A percentile compares a stretch with the other conserved stretches of the same genome.
Conservation (phyloP, 1,140 invertebrate species). For the Drosophila bocqueti region DNA sequence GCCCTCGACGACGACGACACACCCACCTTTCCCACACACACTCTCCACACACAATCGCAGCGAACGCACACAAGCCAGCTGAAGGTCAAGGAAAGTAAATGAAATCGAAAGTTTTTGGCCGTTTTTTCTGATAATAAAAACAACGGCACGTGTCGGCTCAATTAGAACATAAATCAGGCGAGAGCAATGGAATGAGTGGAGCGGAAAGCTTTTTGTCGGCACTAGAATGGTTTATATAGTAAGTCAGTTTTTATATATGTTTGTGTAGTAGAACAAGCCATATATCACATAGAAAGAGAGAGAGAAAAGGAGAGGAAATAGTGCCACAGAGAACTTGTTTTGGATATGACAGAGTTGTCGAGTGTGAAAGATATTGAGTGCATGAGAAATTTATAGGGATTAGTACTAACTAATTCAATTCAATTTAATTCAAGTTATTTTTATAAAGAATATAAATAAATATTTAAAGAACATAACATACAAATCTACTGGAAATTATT, state of each 20-base stretch:
- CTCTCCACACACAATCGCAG: conserved; percentile 1
- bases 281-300: neutral
- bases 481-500: too few relatives aligned
- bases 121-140: conserved; percentile 33
- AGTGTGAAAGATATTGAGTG: neutral
- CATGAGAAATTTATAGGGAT: too few relatives aligned
- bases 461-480: too few relatives aligned
- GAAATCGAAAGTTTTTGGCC: conserved; percentile 40
- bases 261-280: neutral
- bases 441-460: too few relatives aligned
- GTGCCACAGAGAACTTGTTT: conserved; percentile 26
- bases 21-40: conserved; percentile 21
- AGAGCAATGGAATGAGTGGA: conserved; percentile 14
- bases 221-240: conserved; percentile 27
- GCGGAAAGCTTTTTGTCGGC: conserved; percentile 39
- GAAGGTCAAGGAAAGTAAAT: conserved; percentile 65
- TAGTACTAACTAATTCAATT: too few relatives aligned
- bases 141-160: conserved; percentile 46
- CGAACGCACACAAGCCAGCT: conserved; percentile 19
- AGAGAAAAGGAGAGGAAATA: neutral
- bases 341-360: conserved; percentile 56
- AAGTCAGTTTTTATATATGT: neutral
- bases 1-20: conserved; percentile 30
- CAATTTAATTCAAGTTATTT: too few relatives aligned
- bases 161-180: conserved; percentile 40